Evolutionary conservation across 2,888 invertebrate genomes (phyloP).

Genomic region (Cantharis rustica): DNA sequence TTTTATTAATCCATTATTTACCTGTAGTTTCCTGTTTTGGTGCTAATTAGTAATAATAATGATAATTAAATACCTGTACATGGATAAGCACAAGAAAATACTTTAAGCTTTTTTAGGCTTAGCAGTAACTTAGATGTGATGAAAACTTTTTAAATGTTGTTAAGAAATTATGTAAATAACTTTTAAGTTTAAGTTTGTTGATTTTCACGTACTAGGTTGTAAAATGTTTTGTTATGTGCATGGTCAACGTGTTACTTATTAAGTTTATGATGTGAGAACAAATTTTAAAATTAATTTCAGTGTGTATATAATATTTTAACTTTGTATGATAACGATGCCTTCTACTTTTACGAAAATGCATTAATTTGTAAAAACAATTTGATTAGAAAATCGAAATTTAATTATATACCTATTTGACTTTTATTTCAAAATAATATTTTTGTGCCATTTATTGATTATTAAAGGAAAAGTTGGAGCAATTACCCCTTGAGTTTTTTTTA

Average conservation of each 20-base stretch:
- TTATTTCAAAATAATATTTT: neutral
- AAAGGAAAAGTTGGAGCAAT: no score
- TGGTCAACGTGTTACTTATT: neutral
- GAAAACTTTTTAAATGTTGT: constrained; percentile 2
- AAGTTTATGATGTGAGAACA: neutral
- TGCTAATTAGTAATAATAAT: constrained; percentile 28
- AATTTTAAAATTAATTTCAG: neutral
- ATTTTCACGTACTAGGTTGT: constrained; percentile 12
- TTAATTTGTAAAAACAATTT: neutral
- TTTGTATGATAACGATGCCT: neutral
- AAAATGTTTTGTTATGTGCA: neutral
- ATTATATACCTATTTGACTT: neutral
- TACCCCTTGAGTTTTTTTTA: no score
- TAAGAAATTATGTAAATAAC: constrained; percentile 6
- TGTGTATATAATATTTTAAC: neutral
- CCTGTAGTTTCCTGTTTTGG: constrained; percentile 28
- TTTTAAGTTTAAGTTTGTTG: constrained; percentile 7
- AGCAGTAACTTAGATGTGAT: neutral
- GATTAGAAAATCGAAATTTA: neutral
- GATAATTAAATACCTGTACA: neutral
- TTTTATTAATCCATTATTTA: neutral
- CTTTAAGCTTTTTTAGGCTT: neutral
- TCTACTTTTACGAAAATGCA: neutral
- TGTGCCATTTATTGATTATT: neutral
- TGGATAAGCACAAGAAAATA: neutral